These are phyloP conservation scores for Andricus curvator DNA, from an alignment of 2,888 invertebrate genomes.

Conservation along the genomic window DNA sequence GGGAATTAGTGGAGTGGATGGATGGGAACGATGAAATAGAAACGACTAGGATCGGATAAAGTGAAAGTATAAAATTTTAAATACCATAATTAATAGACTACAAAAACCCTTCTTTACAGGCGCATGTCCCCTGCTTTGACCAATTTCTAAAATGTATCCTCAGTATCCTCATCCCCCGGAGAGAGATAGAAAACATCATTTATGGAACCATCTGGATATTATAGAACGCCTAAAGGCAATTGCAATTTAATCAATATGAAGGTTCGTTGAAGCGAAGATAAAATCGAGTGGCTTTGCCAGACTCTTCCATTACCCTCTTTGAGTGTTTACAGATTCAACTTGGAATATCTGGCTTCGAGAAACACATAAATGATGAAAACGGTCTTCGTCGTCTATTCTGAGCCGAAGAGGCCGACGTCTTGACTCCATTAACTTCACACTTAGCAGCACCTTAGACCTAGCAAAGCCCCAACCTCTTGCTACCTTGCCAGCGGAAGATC, in stretches of 20 bases:
- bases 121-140: too few species aligned
- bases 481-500: slow-evolving; percentile 71
- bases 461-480: slow-evolving; percentile 57
- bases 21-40: too few species aligned
- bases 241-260: not conserved
- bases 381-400: slow-evolving; percentile 32
- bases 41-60: too few species aligned
- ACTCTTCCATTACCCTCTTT: not conserved
- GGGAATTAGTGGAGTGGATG: too few species aligned
- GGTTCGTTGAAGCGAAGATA: not conserved
- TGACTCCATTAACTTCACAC: slow-evolving; percentile 78
- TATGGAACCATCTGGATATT: not conserved
- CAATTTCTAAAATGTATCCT: too few species aligned
- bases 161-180: too few species aligned
- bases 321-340: slow-evolving; percentile 26
- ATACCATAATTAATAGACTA: too few species aligned
- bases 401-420: slow-evolving; percentile 64
- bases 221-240: not conserved
- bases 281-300: not conserved
- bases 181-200: not conserved
- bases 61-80: too few species aligned
- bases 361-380: slow-evolving; percentile 38
- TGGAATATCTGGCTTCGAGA: slow-evolving; percentile 13
- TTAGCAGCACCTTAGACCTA: slow-evolving; percentile 72
- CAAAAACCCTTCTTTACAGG: too few species aligned